Evolutionary conservation across 2,888 invertebrate species (phyloP).

Genomic region (Trichopria drosophilae): DNA sequence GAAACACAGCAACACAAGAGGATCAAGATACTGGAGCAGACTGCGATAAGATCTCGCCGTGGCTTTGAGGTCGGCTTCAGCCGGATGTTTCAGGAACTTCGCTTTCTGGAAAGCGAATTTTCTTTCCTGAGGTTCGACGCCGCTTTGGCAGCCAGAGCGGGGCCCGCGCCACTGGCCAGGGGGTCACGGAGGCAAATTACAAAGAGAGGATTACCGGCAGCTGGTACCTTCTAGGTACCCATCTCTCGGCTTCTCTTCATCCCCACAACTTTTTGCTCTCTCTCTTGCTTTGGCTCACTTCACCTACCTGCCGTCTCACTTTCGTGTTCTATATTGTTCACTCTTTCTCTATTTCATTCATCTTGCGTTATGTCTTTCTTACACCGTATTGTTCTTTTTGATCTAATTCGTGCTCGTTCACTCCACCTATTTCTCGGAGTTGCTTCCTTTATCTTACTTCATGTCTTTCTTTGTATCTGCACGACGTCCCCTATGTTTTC

Average conservation of each 20-base stretch:
- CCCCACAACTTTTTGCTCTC: background rate
- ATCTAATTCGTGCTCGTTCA: no score
- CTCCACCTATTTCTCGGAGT: no score
- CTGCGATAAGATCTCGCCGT: slow-evolving; percentile 20
- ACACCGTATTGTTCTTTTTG: no score
- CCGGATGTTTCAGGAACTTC: slow-evolving; percentile 20
- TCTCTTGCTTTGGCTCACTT: slow-evolving; percentile 13
- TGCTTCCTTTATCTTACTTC: no score
- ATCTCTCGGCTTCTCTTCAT: slow-evolving; percentile 37
- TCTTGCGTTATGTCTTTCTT: slow-evolving; percentile 20
- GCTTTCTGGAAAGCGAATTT: slow-evolving; percentile 20
- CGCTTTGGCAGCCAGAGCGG: slow-evolving; percentile 4
- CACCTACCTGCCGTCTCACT: slow-evolving; percentile 7
- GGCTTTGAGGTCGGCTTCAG: slow-evolving; percentile 18
- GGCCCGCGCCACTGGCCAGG: slow-evolving; percentile 51
- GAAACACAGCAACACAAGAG: slow-evolving; percentile 15
- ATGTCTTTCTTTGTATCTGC: no score
- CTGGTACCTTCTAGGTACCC: slow-evolving; percentile 55
- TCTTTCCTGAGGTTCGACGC: background rate
- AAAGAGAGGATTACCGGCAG: slow-evolving; percentile 60
- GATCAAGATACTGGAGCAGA: slow-evolving; percentile 6
- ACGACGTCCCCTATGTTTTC: no score
- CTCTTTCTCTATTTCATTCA: background rate
- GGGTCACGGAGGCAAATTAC: slow-evolving; percentile 57
- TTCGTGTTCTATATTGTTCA: slow-evolving; percentile 28